A percentile compares a stretch with the other conserved stretches of the same genome.
Evolutionary conservation across 2,888 invertebrate genomes (phyloP).

Genomic region (Noctua comes): DNA sequence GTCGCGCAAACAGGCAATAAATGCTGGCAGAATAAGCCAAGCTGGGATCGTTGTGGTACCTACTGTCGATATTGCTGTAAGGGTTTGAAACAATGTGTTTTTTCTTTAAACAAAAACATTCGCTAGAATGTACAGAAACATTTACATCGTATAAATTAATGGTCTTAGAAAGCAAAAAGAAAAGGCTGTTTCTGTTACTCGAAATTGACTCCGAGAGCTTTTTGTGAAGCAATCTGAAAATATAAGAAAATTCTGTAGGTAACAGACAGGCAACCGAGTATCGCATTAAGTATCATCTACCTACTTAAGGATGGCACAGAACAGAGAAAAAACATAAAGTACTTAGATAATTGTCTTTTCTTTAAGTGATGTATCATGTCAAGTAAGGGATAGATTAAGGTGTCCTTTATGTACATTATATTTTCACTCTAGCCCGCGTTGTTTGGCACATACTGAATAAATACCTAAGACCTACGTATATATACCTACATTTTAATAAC

Average conservation of each 20-base stretch:
- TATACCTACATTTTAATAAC: constrained; percentile 3
- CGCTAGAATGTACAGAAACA: constrained; percentile 26
- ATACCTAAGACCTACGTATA: background rate
- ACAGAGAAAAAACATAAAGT: constrained; percentile 4
- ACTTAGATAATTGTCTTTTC: constrained; percentile 21
- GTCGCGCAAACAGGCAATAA: constrained; percentile 80
- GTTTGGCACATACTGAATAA: background rate
- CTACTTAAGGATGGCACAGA: background rate
- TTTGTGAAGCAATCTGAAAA: constrained; percentile 33
- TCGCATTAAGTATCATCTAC: constrained; percentile 7
- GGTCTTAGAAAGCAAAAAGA: constrained; percentile 19
- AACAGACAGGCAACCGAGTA: constrained; percentile 16
- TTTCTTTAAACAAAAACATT: constrained; percentile 58
- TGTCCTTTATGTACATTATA: background rate
- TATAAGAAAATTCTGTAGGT: constrained; percentile 16
- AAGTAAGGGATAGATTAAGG: constrained; percentile 6
- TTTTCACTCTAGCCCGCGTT: background rate
- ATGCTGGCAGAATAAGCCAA: constrained; percentile 77
- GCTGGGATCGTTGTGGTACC: constrained; percentile 73
- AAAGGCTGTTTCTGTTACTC: constrained; percentile 15
- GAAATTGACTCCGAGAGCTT: constrained; percentile 18
- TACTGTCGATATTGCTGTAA: constrained; percentile 74
- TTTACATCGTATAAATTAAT: constrained; percentile 37
- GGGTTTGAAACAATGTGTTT: constrained; percentile 66
- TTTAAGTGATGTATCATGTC: constrained; percentile 25